Evolutionary conservation across 2,797 vertebrate genomes (phyloP).

Genomic region (Champsocephalus esox): DNA sequence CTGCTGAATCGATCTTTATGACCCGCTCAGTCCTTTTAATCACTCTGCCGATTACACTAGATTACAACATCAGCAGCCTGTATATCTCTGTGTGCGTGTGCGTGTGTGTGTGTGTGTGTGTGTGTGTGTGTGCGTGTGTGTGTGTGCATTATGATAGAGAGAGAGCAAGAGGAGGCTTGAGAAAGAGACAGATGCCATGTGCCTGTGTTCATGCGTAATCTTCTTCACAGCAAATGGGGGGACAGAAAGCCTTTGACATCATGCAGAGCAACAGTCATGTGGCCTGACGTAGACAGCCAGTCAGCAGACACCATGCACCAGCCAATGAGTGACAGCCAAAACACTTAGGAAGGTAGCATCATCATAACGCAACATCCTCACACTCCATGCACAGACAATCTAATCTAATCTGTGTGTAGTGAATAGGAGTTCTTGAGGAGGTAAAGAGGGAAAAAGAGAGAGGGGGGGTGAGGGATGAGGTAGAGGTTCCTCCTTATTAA

Average conservation of each 20-base stretch:
- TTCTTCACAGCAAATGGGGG: conserved; percentile 62
- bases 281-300: conserved; percentile 57
- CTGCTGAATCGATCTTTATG: conserved; percentile 69
- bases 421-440: no score
- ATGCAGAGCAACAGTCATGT: conserved; percentile 76
- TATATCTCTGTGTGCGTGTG: conserved; percentile 36
- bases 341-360: conserved; percentile 22
- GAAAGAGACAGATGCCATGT: conserved; percentile 53
- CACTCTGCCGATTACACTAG: conserved; percentile 76
- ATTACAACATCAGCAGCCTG: conserved; percentile 72
- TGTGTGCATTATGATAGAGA: conserved; percentile 27
- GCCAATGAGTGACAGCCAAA: conserved; percentile 47
- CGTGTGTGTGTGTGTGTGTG: background rate
- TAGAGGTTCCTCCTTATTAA: conserved; percentile 61
- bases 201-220: conserved; percentile 70
- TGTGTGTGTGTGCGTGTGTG: conserved; percentile 14
- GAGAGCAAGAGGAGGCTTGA: conserved; percentile 17
- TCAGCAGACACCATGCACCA: conserved; percentile 62
- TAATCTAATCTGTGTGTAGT: background rate
- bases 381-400: conserved; percentile 55
- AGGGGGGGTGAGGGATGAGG: conserved; percentile 40
- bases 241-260: conserved; percentile 70
- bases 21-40: conserved; percentile 71
- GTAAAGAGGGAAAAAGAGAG: background rate
- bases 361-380: conserved; percentile 30